These are phyloP conservation scores for Speoplatyrhinus poulsoni DNA, from an alignment of 2,113 vertebrate species.

Conservation along the genomic window DNA sequence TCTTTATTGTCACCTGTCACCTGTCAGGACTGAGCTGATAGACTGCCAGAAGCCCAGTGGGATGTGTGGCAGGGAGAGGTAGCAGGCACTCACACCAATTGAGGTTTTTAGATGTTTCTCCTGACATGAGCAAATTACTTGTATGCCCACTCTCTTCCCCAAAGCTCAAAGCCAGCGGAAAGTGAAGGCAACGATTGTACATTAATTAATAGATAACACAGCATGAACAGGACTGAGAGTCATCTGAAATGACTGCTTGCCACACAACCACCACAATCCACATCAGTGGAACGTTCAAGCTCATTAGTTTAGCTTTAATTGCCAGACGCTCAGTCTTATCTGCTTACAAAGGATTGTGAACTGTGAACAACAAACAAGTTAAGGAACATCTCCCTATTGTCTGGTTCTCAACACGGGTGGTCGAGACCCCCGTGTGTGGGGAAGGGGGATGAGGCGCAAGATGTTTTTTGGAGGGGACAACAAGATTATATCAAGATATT, in stretches of 20 bases:
- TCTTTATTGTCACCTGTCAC: slow-evolving; percentile 63
- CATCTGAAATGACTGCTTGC: slow-evolving; percentile 6
- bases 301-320: slow-evolving; percentile 32
- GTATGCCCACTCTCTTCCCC: background rate
- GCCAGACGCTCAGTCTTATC: slow-evolving; percentile 24
- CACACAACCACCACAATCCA: slow-evolving; percentile 26
- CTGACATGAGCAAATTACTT: slow-evolving; percentile 41
- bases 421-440: no score
- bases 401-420: background rate
- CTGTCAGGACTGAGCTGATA: slow-evolving; percentile 51
- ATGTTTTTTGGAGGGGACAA: no score
- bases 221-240: background rate
- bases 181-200: background rate
- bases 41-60: slow-evolving; percentile 56
- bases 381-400: slow-evolving; percentile 49
- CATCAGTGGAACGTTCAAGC: slow-evolving; percentile 19
- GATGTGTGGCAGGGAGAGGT: slow-evolving; percentile 43
- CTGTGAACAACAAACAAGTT: slow-evolving; percentile 50
- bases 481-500: no score
- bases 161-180: slow-evolving; percentile 1
- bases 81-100: slow-evolving; percentile 42
- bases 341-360: slow-evolving; percentile 24
- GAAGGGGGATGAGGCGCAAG: no score
- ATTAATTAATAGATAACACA: background rate
- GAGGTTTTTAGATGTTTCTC: slow-evolving; percentile 37